These are phyloP conservation scores for Botrylloides violaceus DNA, from an alignment of 23 tunicate genomes.

Conservation along the genomic window DNA sequence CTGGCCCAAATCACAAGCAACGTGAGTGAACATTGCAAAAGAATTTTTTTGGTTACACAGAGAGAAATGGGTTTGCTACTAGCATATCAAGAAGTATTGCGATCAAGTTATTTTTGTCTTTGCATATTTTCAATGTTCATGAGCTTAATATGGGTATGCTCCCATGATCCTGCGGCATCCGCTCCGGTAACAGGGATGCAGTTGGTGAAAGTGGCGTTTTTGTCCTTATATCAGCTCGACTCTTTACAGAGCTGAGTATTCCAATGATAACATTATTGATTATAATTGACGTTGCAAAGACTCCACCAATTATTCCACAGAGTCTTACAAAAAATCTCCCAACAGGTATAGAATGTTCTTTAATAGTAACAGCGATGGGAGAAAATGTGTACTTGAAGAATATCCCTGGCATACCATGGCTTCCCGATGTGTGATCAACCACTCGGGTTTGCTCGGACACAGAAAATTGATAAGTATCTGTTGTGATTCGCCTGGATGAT, in stretches of 20 bases:
- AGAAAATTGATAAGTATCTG: constrained; percentile 62
- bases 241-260: background rate
- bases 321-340: constrained; percentile 49
- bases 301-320: constrained; percentile 62
- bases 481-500: constrained; percentile 22
- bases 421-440: constrained; percentile 44
- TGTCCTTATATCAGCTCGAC: background rate
- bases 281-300: constrained; percentile 64
- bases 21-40: too few relatives aligned
- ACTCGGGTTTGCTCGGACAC: constrained; percentile 49
- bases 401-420: constrained; percentile 66
- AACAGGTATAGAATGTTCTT: constrained; percentile 44
- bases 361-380: constrained; percentile 45
- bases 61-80: too few relatives aligned
- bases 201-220: background rate
- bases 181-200: background rate
- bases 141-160: too few relatives aligned
- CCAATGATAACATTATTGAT: constrained; percentile 9
- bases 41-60: too few relatives aligned
- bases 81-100: too few relatives aligned
- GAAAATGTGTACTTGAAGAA: constrained; percentile 73
- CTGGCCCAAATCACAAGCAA: too few relatives aligned
- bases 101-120: too few relatives aligned
- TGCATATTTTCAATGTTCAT: too few relatives aligned
- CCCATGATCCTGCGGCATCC: too few relatives aligned